A percentile compares a stretch with the other conserved stretches of the same genome.
phyloP scores from a whole-genome alignment of 1,140 invertebrate genomes.

The Eupristina koningsbergeri region DNA sequence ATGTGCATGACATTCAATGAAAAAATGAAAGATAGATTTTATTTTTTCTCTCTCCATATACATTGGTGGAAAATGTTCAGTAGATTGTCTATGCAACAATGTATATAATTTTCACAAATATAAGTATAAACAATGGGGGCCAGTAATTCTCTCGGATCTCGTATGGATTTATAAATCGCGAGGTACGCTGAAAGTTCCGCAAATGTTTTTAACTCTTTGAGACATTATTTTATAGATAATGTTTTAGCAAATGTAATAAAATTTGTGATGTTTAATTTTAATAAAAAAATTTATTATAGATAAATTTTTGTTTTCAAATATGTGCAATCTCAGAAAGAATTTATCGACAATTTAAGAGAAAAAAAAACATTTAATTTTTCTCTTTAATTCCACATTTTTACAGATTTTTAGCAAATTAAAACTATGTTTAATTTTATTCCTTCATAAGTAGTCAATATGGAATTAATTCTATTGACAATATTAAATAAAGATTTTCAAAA shows the following conservation, averaged over 20 bases:
- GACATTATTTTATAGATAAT: not conserved
- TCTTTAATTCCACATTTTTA: no score
- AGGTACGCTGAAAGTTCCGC: constrained; percentile 60
- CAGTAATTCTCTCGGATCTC: constrained; percentile 74
- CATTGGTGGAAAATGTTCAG: constrained; percentile 20
- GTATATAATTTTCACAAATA: constrained; percentile 49
- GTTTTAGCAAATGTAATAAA: constrained; percentile 6
- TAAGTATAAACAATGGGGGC: constrained; percentile 66
- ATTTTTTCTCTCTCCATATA: constrained; percentile 28
- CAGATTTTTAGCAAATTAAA: no score
- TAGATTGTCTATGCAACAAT: constrained; percentile 46
- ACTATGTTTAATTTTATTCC: no score
- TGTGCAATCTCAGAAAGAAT: no score
- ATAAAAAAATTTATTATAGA: not conserved
- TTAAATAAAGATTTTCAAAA: no score
- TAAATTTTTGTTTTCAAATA: not conserved
- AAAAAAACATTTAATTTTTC: no score
- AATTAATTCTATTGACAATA: no score
- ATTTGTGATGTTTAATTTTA: not conserved
- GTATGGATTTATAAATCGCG: constrained; percentile 69
- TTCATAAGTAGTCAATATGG: not conserved
- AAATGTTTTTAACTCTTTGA: constrained; percentile 1
- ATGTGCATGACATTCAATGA: not conserved
- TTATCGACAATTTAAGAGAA: no score
- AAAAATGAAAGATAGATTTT: constrained; percentile 11